Conservation (phyloP, 1,140 invertebrate species). For the Rhyzopertha dominica region DNA sequence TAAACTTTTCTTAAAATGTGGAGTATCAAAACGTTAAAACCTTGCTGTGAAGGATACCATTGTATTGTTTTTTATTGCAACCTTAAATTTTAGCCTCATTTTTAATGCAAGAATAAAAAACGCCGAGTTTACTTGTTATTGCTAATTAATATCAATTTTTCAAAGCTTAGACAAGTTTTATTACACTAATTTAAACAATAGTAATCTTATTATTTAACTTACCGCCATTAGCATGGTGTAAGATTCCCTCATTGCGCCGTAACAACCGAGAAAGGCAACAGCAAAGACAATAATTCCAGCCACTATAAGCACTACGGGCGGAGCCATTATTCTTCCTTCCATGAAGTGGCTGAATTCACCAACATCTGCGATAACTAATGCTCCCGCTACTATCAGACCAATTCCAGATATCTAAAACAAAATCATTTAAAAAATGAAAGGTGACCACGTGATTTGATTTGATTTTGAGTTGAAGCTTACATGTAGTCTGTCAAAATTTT, state of each 20-base stretch:
- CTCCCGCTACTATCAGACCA: constrained; percentile 55
- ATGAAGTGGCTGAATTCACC: constrained; percentile 55
- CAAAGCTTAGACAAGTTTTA: too few species aligned
- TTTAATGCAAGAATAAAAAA: too few species aligned
- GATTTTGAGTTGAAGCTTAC: too few species aligned
- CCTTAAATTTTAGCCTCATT: too few species aligned
- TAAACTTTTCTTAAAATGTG: too few species aligned
- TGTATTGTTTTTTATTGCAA: too few species aligned
- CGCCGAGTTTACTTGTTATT: too few species aligned
- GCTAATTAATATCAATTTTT: too few species aligned
- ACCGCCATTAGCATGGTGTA: constrained; percentile 62
- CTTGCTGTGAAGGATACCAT: too few species aligned
- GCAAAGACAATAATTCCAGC: constrained; percentile 62
- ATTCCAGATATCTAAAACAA: constrained; percentile 56
- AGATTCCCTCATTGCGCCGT: constrained; percentile 67
- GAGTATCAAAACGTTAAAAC: too few species aligned
- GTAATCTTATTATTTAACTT: constrained; percentile 33
- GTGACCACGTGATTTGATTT: not conserved
- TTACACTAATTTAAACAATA: constrained; percentile 2
- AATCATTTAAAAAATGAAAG: constrained; percentile 6
- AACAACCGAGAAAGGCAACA: constrained; percentile 68
- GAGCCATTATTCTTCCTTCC: constrained; percentile 53
- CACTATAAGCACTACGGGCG: constrained; percentile 61
- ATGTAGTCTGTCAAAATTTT: too few species aligned
- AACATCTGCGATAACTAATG: constrained; percentile 53